Percentiles rank a stretch among this genome's conserved stretches.
phyloP scores from a whole-genome alignment of 1,140 invertebrate genomes.

The Hydropsyche tenuis region DNA sequence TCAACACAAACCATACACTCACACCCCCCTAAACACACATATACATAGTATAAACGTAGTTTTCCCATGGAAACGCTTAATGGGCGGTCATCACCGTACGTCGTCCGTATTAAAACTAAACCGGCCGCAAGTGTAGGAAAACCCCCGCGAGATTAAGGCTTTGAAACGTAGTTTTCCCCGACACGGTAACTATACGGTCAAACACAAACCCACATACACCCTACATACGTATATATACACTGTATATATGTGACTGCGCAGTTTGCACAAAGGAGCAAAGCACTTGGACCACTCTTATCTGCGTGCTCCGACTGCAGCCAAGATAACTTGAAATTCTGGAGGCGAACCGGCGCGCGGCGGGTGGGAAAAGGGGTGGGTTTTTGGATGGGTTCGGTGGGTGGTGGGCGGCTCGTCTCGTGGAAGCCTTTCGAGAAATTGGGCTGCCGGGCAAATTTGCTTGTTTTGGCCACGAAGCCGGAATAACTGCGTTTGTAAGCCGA shows the following conservation, averaged over 20 bases:
- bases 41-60: slow-evolving; percentile 9
- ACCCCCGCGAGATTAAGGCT: slow-evolving; percentile 45
- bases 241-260: background rate
- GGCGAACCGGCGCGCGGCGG: slow-evolving; percentile 13
- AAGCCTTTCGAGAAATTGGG: slow-evolving; percentile 31
- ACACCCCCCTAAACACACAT: background rate
- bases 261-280: slow-evolving; percentile 25
- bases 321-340: slow-evolving; percentile 48
- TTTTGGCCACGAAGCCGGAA: slow-evolving; percentile 34
- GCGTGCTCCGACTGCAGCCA: slow-evolving; percentile 44
- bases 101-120: slow-evolving; percentile 48
- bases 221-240: background rate
- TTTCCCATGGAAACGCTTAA: slow-evolving; percentile 41
- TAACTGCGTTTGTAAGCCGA: slow-evolving; percentile 45
- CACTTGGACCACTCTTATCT: slow-evolving; percentile 47
- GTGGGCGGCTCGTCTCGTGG: background rate
- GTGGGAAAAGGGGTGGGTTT: background rate
- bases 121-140: slow-evolving; percentile 41
- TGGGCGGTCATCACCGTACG: slow-evolving; percentile 44
- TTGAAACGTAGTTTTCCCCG: slow-evolving; percentile 11
- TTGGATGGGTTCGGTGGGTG: background rate
- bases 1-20: background rate
- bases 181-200: background rate
- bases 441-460: slow-evolving; percentile 33
- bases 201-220: background rate